These are phyloP conservation scores for Ceramica pisi DNA, from an alignment of 2,888 invertebrate genomes.

Conservation along the genomic window DNA sequence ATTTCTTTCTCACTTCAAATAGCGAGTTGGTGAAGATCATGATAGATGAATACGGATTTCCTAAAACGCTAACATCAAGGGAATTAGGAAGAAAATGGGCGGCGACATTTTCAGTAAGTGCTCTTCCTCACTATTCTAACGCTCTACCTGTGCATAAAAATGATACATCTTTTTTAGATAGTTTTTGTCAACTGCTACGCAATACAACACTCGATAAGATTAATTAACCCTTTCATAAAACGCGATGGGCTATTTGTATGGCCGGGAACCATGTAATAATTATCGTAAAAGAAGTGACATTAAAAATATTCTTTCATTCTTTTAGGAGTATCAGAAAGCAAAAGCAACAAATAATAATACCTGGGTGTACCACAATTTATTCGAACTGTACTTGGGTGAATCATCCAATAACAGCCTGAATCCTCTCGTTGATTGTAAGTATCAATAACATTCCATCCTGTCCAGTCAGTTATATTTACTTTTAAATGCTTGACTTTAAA, in stretches of 20 bases:
- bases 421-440: constrained; percentile 85
- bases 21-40: constrained; percentile 83
- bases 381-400: constrained; percentile 85
- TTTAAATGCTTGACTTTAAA: constrained; percentile 29
- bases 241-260: neutral
- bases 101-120: constrained; percentile 81
- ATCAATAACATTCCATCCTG: constrained; percentile 35
- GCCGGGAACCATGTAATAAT: too few relatives aligned
- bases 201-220: neutral
- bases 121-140: neutral
- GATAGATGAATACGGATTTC: constrained; percentile 85
- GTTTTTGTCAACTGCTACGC: neutral
- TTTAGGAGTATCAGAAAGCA: constrained; percentile 87
- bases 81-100: constrained; percentile 86
- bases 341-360: constrained; percentile 84
- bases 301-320: constrained; percentile 13
- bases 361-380: constrained; percentile 85
- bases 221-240: neutral
- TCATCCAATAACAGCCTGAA: constrained; percentile 81
- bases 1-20: constrained; percentile 44
- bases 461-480: constrained; percentile 5
- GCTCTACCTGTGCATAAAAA: neutral
- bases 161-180: neutral
- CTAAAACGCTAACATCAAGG: constrained; percentile 79
- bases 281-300: too few relatives aligned